Evolutionary conservation across 2,888 invertebrate species (phyloP), one percentile per base, ranked within the genome.

Genomic region (Ecdyonurus torrentis): DNA sequence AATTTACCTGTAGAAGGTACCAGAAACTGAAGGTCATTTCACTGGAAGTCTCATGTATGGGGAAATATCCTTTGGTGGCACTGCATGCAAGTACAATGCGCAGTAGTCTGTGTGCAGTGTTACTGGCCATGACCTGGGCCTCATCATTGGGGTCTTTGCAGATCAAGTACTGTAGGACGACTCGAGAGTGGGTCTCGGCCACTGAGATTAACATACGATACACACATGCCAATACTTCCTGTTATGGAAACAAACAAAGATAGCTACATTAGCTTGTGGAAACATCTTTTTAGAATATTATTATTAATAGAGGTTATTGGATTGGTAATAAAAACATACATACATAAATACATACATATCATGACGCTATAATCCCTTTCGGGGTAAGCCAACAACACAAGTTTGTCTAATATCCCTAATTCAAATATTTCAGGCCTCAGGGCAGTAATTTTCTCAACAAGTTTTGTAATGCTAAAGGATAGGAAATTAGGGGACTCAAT

Each of bases 11-110:
- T 62, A 95, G 75, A 63, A 88, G 85, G 73, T 91, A 95, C 95
- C 95, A 95, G 74, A 94, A 91, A 2, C 89, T 88, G 75, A 94
- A 87, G 0, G 91, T 83, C 66, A 92, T 81, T 65, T 86, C 88
- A 71, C 93, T 94, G 66, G 89, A 84, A 0, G 84, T 86, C 75
- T 95, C 96, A 70, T 95, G 90, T 2, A 87, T 80, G 0, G 94
- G 94, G 76, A 90, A 95, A 67, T 87, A 82, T 0, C 94, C 94
- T 7, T 86, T 83, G 66, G 86, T 83, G 65, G 86, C 85, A 58
- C 91, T 89, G 70, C 91, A 91, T 63, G 85, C 82, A 62, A 95
- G 75, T 65, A 93, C 78, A 63, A 89, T 79, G 65, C 85, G 81
- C 1, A 94, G 80, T 58, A 92, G 72, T 64, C 82, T 78, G 71